Evolutionary conservation across 2,113 vertebrate genomes (phyloP).

Genomic region (Xenotilapia caudafasciata): DNA sequence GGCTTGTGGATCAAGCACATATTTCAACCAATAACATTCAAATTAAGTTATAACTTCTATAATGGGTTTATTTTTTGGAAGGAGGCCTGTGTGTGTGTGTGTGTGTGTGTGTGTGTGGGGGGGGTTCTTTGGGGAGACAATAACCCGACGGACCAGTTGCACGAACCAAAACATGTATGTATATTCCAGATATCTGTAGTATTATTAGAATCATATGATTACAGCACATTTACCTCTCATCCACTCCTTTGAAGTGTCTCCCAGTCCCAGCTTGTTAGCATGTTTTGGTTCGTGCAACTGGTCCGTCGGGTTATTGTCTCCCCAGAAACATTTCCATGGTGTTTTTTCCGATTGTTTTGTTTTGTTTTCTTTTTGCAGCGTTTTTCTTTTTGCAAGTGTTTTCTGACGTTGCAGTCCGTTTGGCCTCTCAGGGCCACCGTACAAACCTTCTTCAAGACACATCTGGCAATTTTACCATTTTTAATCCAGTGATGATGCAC

Average conservation of each 20-base stretch:
- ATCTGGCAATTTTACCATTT: background rate
- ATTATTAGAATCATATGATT: background rate
- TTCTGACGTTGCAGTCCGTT: background rate
- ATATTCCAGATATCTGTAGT: background rate
- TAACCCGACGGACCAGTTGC: background rate
- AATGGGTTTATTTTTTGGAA: background rate
- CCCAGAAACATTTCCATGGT: background rate
- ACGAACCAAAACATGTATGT: background rate
- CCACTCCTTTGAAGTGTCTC: too few species aligned
- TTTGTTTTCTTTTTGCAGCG: background rate
- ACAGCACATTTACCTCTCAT: background rate
- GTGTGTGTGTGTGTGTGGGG: too few species aligned
- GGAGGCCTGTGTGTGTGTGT: background rate
- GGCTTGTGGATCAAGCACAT: background rate
- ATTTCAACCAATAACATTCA: background rate
- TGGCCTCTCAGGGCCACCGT: background rate
- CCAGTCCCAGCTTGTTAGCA: background rate
- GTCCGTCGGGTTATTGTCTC: background rate
- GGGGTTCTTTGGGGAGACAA: accelerated
- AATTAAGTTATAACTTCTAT: background rate
- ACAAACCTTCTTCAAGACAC: background rate
- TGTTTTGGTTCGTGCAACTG: background rate
- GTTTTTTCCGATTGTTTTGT: background rate
- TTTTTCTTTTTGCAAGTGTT: background rate
- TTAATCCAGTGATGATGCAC: background rate